phyloP scores from a whole-genome alignment of 2,797 vertebrate genomes.

The Platyrinchus mystaceus region DNA sequence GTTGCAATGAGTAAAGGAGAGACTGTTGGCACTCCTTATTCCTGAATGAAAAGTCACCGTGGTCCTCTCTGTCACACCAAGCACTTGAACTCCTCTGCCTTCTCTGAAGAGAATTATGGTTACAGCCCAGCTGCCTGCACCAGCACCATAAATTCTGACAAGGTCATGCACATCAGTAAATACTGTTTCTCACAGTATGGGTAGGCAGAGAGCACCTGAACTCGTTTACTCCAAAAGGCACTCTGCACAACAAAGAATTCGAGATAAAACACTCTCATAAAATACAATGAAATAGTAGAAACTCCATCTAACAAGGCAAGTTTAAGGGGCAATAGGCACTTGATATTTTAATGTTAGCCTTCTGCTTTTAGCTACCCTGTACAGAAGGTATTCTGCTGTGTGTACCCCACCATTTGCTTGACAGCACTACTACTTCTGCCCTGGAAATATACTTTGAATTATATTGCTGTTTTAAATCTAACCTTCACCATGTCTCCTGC shows the following conservation, averaged over 20 bases:
- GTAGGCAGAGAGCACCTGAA: neutral
- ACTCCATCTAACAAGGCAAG: neutral
- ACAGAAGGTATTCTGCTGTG: neutral
- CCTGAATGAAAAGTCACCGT: neutral
- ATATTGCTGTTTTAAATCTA: neutral
- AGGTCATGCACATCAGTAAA: neutral
- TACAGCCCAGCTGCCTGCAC: neutral
- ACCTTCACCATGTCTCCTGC: neutral
- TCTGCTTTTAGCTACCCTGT: neutral
- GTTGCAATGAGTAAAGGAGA: neutral
- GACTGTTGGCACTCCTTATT: neutral
- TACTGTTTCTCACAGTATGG: neutral
- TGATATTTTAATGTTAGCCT: neutral
- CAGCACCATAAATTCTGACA: conserved; percentile 9
- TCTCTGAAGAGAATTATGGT: neutral
- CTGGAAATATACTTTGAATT: neutral
- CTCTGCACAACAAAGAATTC: neutral
- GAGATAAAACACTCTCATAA: neutral
- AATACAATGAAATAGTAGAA: neutral
- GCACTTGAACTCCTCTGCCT: neutral
- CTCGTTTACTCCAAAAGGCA: neutral
- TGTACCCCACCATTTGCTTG: rapidly evolving
- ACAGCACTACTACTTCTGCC: neutral
- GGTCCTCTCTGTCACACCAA: neutral
- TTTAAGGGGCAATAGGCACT: neutral